These are phyloP conservation scores for Pseudopleuronectes americanus DNA, from an alignment of 2,797 vertebrate species.

Conservation along the genomic window DNA sequence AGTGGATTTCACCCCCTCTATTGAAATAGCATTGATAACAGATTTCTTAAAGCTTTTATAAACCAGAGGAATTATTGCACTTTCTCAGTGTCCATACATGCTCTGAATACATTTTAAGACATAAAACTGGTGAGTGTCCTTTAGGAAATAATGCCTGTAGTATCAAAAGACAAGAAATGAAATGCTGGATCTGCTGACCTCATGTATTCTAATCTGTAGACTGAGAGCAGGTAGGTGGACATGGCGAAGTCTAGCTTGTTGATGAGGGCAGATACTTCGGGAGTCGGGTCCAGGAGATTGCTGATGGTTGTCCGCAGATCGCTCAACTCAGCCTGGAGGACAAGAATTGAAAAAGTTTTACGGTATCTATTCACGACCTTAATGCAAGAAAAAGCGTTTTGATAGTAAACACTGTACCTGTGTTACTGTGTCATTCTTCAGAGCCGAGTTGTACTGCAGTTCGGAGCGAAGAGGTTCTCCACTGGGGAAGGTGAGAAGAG, in stretches of 20 bases:
- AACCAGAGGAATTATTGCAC: neutral
- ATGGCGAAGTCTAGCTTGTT: constrained; percentile 98
- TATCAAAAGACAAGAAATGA: neutral
- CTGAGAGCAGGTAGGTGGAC: constrained; percentile 96
- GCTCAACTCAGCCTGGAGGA: constrained; percentile 90
- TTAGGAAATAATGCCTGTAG: no score
- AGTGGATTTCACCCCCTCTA: no score
- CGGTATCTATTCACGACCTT: neutral
- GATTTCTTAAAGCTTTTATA: neutral
- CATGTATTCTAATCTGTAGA: constrained; percentile 97
- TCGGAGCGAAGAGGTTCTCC: constrained; percentile 96
- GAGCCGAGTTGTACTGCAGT: constrained; percentile 96
- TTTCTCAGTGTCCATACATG: no score
- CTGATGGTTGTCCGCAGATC: constrained; percentile 94
- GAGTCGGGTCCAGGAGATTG: constrained; percentile 92
- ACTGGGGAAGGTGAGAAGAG: constrained; percentile 95
- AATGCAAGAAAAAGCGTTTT: neutral
- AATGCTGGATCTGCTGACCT: constrained; percentile 80
- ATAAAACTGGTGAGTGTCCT: no score
- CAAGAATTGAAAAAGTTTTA: neutral
- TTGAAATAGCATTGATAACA: neutral
- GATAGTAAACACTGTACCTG: constrained; percentile 76
- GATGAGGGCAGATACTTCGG: constrained; percentile 92
- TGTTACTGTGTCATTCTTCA: constrained; percentile 97
- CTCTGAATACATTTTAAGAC: no score